A percentile compares a stretch with the other conserved stretches of the same genome.
These are phyloP conservation scores for Mythimna lalbum DNA, from an alignment of 2,888 invertebrate genomes.

Conservation along the genomic window DNA sequence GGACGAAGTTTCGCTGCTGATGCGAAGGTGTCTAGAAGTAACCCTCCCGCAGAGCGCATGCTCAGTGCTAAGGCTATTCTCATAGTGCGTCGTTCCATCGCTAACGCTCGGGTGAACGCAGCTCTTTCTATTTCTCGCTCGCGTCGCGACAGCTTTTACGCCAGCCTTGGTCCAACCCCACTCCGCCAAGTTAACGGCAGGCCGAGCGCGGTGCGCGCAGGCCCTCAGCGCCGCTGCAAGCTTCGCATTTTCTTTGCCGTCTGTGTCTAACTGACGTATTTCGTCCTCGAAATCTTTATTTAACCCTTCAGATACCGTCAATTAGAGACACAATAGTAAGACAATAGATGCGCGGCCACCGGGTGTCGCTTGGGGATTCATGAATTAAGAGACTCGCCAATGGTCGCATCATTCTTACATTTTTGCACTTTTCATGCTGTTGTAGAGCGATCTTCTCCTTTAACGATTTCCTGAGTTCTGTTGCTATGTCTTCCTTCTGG, in stretches of 20 bases:
- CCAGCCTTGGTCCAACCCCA: conserved; percentile 74
- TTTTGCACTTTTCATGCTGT: background rate
- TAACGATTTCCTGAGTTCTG: background rate
- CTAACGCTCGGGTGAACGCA: conserved; percentile 60
- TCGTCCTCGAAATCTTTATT: conserved; percentile 36
- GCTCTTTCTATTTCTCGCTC: conserved; percentile 61
- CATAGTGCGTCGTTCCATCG: conserved; percentile 69
- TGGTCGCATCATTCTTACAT: background rate
- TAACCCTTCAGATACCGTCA: no score
- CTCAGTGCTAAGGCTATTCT: conserved; percentile 70
- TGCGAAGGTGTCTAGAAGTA: conserved; percentile 34
- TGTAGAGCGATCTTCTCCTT: background rate
- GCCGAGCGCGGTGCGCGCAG: conserved; percentile 72
- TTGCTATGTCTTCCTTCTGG: conserved; percentile 73
- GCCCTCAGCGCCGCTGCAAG: conserved; percentile 70
- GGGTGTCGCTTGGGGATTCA: no score
- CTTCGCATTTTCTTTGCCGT: conserved; percentile 41
- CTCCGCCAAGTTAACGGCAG: conserved; percentile 66
- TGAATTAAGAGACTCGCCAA: conserved; percentile 26
- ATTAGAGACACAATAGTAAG: no score
- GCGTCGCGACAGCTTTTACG: conserved; percentile 76
- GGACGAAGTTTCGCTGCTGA: conserved; percentile 38
- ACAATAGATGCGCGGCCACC: no score
- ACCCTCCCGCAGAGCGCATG: conserved; percentile 27
- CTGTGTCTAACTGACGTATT: conserved; percentile 53